Conservation (phyloP, 2,888 invertebrate genomes). For the Noctuana brunneofusca region DNA sequence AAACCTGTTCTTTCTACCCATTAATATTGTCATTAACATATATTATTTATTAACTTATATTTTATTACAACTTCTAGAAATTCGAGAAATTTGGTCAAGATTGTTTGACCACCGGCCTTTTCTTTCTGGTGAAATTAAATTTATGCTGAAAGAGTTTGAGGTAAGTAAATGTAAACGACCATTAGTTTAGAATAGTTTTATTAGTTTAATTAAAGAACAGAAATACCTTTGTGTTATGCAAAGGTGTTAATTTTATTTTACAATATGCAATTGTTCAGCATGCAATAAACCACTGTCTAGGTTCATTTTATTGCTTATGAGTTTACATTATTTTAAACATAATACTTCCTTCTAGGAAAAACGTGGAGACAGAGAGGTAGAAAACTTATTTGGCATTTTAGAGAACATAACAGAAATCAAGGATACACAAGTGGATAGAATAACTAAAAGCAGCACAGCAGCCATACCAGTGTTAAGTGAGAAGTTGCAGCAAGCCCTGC, state of each 20-base stretch:
- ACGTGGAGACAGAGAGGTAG: conserved; percentile 90
- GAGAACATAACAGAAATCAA: conserved; percentile 90
- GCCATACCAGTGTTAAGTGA: conserved; percentile 85
- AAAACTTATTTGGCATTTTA: conserved; percentile 88
- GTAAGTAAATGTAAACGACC: conserved; percentile 64
- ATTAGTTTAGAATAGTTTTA: not conserved
- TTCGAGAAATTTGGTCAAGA: conserved; percentile 91
- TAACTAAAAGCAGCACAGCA: conserved; percentile 84
- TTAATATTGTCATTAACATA: too few relatives aligned
- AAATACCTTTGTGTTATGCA: too few relatives aligned
- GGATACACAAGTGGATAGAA: conserved; percentile 87
- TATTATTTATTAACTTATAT: not conserved
- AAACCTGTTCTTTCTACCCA: too few relatives aligned
- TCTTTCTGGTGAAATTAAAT: conserved; percentile 92
- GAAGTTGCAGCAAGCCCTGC: conserved; percentile 85
- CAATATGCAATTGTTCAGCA: not conserved
- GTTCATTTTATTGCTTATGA: not conserved
- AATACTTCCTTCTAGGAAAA: conserved; percentile 82
- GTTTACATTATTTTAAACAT: not conserved
- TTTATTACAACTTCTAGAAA: conserved; percentile 78
- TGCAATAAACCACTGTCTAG: too few relatives aligned
- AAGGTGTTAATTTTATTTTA: too few relatives aligned
- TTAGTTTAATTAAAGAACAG: too few relatives aligned
- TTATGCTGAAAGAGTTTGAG: conserved; percentile 93
- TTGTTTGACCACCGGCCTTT: conserved; percentile 94